Evolutionary conservation across 2,888 invertebrate genomes (phyloP).

Genomic region (Rambutsinella grinnellia): DNA sequence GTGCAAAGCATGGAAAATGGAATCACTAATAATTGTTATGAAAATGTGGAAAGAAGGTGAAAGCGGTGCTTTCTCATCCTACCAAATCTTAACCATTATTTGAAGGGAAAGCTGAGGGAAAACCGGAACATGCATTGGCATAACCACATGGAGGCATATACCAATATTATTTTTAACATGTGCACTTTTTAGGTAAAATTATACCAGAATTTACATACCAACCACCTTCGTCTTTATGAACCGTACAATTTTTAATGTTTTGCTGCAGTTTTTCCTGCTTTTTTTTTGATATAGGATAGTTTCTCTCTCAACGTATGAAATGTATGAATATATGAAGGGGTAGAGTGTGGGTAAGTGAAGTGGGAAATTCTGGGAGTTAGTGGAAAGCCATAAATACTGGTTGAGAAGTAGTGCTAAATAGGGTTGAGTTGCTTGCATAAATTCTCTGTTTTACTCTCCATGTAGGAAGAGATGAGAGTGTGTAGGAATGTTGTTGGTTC

Average conservation of each 20-base stretch:
- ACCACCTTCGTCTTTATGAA: background rate
- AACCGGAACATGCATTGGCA: too few species aligned
- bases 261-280: background rate
- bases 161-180: too few species aligned
- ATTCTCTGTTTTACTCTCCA: conserved; percentile 9
- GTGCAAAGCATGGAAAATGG: too few species aligned
- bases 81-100: too few species aligned
- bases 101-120: too few species aligned
- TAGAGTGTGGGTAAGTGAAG: background rate
- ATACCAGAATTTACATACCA: too few species aligned
- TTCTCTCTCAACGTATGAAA: background rate
- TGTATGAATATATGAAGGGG: too few species aligned
- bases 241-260: background rate
- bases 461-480: conserved; percentile 2
- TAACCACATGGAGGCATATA: too few species aligned
- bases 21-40: too few species aligned
- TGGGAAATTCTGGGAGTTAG: conserved; percentile 10
- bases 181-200: too few species aligned
- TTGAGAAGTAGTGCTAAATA: conserved; percentile 25
- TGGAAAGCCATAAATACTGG: conserved; percentile 15
- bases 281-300: background rate
- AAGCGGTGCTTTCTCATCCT: too few species aligned
- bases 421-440: conserved; percentile 37
- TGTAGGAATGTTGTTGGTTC: conserved; percentile 21
- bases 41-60: too few species aligned